Evolutionary conservation across 2,113 vertebrate species (phyloP), one percentile per base, ranked within the genome.

Genomic region (Heloderma charlesbogerti): DNA sequence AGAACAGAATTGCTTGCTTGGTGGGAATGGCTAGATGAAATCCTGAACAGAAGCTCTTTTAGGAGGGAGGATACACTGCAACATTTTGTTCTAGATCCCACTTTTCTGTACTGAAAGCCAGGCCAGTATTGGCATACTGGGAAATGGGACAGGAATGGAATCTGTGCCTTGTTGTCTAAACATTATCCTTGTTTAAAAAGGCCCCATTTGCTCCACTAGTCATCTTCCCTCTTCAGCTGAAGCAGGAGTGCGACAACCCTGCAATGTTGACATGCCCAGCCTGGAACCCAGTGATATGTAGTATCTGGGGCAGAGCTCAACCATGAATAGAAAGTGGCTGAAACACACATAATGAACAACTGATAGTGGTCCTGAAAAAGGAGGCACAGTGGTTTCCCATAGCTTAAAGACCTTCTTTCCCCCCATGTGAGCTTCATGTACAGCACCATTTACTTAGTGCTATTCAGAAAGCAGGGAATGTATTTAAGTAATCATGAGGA

Each of bases 401-500:
- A 20, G 7, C 45, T 27, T 77, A 34, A 20, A 0, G 89, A 57
- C 27, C 43, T 77, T 57, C 83, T 48, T 12, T 66, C 86, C 0
- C 0, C 31, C 79, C 0, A 29, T 82, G 74, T 69, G 25, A 3
- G 1, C 4, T 45, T 45, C 40, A 45, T 48, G 27, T 13, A 63
- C 34, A 84, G 45, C 4, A 51, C 45, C 60, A 63, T 63, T 63
- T 63, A 63, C 18, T 0, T 31, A 79, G 37, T 15, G 12, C 91
- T 92, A 34, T 88, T 69, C 63, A 89, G 48, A 45, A 37, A 88
- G 48, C 34, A 31, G 31, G 81, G 78, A 84, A 88, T 87, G 66
- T 88, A 89, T 89, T 93, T 91, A 18, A 63, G 75, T 16, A 27
- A 67, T 80, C 84, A 83, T 60, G 40, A 82, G 34, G 75, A 89